Conservation (phyloP, 2,113 vertebrate genomes). For the Prinia subflava region DNA sequence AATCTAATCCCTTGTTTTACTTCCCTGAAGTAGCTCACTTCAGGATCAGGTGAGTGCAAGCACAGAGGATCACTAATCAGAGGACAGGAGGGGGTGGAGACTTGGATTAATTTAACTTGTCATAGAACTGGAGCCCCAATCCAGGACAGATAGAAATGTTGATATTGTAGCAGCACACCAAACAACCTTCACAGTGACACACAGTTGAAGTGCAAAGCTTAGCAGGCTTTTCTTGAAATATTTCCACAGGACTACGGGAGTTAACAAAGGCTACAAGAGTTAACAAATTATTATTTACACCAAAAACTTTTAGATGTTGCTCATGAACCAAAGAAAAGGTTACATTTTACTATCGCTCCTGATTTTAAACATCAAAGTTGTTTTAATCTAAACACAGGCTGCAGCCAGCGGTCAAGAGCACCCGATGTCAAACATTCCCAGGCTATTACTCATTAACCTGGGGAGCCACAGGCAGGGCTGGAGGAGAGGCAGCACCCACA, state of each 20-base stretch:
- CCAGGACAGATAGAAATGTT: background rate
- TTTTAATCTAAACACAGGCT: background rate
- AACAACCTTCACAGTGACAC: background rate
- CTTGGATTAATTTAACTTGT: background rate
- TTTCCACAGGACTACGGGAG: background rate
- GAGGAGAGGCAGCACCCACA: background rate
- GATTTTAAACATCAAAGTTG: background rate
- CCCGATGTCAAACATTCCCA: conserved; percentile 47
- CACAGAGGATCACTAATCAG: background rate
- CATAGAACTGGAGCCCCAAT: background rate
- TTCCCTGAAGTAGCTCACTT: background rate
- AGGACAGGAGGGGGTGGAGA: background rate
- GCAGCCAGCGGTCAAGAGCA: background rate
- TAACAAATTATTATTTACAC: background rate
- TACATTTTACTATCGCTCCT: background rate
- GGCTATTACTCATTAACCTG: conserved; percentile 63
- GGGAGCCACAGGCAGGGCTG: background rate
- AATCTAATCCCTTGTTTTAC: background rate
- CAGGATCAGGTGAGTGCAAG: background rate
- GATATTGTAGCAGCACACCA: background rate
- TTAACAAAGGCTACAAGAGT: background rate
- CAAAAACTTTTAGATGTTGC: background rate
- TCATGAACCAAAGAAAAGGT: background rate
- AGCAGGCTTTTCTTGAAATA: background rate
- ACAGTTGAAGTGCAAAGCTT: background rate